Evolutionary conservation across 2,113 vertebrate genomes (phyloP), one percentile per base, ranked within the genome.

Genomic region (Grantiella picta): DNA sequence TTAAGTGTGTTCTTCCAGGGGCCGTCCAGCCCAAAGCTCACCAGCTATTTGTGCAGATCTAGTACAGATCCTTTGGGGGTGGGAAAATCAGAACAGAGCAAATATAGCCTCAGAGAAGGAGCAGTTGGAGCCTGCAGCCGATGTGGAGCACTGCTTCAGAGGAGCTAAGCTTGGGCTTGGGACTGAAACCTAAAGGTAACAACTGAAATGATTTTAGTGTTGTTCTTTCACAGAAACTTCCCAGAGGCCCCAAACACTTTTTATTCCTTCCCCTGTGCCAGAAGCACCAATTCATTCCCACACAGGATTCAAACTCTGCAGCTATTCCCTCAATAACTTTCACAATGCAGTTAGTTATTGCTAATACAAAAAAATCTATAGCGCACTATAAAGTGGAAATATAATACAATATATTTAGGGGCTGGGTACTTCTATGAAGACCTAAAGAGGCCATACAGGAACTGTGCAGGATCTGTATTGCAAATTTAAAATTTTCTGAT

Each of bases 311-410:
- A 89, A 89, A 92, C 94, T 70, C 92, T 83, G 83, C 95, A 95
- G 86, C 92, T 96, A 86, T 78, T 96, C 89, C 77, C 83, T 92
- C 96, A 86, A 9, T 93, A 96, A 82, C 82, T 93, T 96, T 53
- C 76, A 73, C 90, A 93, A 63, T 86, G 56, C 64, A 53, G 88
- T 95, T 92, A 95, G 94, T 90, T 93, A 96, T 83, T 92, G 92
- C 82, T 92, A 92, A 93, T 71, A 78, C 89, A 92, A 82, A 92
- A 45, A 96, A 92, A 93, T 66, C 89, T 78, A 89, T 66, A 84
- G 76, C 86, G 24, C 20, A 0, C 69, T 56, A 65, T 93, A 86
- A 95, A 96, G 56, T 66, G 73, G 80, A 84, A 96, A 70, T 90
- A 92, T 47, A 79, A 68, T 76, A 15, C 70, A 69, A 59, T 77